Evolutionary conservation across 2,888 invertebrate genomes (phyloP).

Genomic region (Sphecodes monilicornis): DNA sequence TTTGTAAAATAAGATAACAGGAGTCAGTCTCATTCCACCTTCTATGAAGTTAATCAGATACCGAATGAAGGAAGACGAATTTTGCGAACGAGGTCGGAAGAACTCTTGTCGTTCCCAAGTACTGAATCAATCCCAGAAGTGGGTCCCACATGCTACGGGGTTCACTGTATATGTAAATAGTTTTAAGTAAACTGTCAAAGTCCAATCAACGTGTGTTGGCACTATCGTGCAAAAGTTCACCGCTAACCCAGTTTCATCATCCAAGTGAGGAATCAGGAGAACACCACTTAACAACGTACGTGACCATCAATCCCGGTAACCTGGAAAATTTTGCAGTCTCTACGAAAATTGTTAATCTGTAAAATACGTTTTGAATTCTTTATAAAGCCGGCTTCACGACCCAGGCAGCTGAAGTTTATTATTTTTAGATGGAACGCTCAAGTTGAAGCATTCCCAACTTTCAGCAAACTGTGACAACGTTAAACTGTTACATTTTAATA

Average conservation of each 20-base stretch:
- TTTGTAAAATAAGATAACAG: background rate
- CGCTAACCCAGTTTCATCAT: conserved; percentile 7
- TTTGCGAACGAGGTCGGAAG: background rate
- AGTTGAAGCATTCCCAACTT: background rate
- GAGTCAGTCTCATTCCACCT: background rate
- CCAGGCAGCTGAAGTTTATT: background rate
- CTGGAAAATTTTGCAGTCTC: background rate
- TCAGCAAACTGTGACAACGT: background rate
- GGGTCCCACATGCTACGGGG: conserved; percentile 1
- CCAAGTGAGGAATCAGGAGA: background rate
- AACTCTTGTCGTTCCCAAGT: background rate
- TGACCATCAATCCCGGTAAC: background rate
- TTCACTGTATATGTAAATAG: background rate
- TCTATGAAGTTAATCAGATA: background rate
- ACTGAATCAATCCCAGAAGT: background rate
- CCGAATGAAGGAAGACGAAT: background rate
- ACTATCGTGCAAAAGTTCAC: background rate
- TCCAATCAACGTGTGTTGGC: conserved; percentile 2
- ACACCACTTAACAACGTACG: background rate
- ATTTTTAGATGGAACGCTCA: background rate
- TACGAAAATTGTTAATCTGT: background rate
- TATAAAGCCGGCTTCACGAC: background rate
- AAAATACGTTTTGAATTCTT: background rate
- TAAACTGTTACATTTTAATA: conserved; percentile 6
- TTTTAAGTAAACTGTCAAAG: conserved; percentile 6